Evolutionary conservation across 1,140 invertebrate genomes (phyloP).

Genomic region (Globodera ellingtonae): DNA sequence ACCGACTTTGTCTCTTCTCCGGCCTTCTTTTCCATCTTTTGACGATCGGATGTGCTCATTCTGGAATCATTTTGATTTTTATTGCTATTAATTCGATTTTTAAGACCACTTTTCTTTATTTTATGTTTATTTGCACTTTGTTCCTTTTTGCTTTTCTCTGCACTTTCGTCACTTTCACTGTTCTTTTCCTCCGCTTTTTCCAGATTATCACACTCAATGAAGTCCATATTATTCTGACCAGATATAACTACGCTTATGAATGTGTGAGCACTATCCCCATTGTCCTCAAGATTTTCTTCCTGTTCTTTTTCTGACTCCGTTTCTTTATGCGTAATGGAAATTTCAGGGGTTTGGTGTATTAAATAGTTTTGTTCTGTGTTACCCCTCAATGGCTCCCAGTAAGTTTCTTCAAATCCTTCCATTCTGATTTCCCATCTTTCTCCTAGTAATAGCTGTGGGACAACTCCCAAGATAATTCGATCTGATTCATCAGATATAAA

Average conservation of each 20-base stretch:
- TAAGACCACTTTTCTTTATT: background rate
- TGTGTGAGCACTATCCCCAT: too few relatives aligned
- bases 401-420: background rate
- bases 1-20: background rate
- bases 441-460: background rate
- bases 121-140: background rate
- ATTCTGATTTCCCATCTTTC: background rate
- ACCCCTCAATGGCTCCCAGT: background rate
- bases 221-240: too few relatives aligned
- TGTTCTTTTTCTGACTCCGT: too few relatives aligned
- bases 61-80: background rate
- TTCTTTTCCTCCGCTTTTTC: too few relatives aligned
- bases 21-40: background rate
- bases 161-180: background rate
- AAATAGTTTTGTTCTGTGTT: background rate
- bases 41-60: too few relatives aligned
- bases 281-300: too few relatives aligned
- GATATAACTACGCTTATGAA: too few relatives aligned
- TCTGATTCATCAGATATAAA: background rate
- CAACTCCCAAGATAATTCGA: background rate
- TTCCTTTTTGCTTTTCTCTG: background rate
- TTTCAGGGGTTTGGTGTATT: background rate
- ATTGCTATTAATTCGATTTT: background rate
- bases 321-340: background rate
- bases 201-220: too few relatives aligned